These are phyloP conservation scores for Axinella damicornis DNA, from an alignment of 37 sponge, comb jelly and placozoan genomes.

Conservation along the genomic window DNA sequence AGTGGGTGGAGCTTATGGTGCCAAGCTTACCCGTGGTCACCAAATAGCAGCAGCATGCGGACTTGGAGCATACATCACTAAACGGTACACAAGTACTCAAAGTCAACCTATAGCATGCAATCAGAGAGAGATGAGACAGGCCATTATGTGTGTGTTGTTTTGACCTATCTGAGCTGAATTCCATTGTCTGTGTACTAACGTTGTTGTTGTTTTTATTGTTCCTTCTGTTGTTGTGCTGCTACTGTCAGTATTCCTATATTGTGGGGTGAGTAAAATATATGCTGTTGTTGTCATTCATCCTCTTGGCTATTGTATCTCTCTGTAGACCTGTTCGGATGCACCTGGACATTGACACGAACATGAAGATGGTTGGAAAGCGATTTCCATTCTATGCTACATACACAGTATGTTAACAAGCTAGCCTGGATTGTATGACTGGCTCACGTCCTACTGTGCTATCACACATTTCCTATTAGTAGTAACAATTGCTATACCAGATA, in stretches of 20 bases:
- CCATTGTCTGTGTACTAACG: too few relatives aligned
- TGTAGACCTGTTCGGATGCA: constrained; percentile 83
- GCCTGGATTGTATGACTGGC: too few relatives aligned
- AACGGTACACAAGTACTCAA: constrained; percentile 34
- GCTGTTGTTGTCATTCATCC: too few relatives aligned
- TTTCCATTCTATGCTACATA: constrained; percentile 70
- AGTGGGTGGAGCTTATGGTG: constrained; percentile 82
- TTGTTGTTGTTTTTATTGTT: too few relatives aligned
- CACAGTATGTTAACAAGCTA: constrained; percentile 28
- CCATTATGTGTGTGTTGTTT: background rate
- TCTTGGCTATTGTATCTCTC: too few relatives aligned
- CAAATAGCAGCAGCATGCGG: constrained; percentile 70
- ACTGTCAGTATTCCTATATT: too few relatives aligned
- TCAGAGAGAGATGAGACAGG: background rate
- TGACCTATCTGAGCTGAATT: too few relatives aligned
- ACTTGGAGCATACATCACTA: constrained; percentile 56
- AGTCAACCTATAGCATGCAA: background rate
- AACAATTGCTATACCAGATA: too few relatives aligned
- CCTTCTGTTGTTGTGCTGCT: too few relatives aligned
- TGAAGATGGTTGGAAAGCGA: constrained; percentile 85
- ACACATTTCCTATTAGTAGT: too few relatives aligned
- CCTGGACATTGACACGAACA: constrained; percentile 87
- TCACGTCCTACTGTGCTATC: too few relatives aligned
- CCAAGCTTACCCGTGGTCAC: constrained; percentile 49
- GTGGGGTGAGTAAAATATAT: too few relatives aligned